Conservation (phyloP, 1,140 invertebrate genomes). For the Calycopis cecrops region DNA sequence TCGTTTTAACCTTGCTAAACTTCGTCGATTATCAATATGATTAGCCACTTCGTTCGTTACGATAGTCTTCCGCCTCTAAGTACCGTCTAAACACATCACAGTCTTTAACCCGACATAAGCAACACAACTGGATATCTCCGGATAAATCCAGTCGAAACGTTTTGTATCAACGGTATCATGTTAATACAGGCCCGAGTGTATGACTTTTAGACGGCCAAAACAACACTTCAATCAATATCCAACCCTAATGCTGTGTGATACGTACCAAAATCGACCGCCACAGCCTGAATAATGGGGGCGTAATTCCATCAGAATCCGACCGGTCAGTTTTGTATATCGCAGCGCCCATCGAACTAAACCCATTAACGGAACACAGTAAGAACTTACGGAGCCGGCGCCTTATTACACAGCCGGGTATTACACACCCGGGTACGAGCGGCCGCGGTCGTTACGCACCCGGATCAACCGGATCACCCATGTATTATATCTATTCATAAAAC, state of each 20-base stretch:
- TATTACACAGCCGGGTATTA: slow-evolving; percentile 20
- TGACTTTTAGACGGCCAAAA: neutral
- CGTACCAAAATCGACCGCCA: neutral
- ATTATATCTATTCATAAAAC: too few relatives aligned
- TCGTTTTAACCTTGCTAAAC: too few relatives aligned
- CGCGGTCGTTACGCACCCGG: too few relatives aligned
- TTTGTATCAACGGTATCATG: slow-evolving; percentile 3
- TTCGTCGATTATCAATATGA: too few relatives aligned
- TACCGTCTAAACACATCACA: slow-evolving; percentile 4
- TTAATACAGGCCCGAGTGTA: neutral
- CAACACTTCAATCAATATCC: neutral
- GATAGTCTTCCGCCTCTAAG: neutral
- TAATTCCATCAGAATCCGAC: slow-evolving; percentile 23
- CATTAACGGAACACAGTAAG: slow-evolving; percentile 44
- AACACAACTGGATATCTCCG: slow-evolving; percentile 3
- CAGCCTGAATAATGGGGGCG: neutral
- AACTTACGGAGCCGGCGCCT: slow-evolving; percentile 45
- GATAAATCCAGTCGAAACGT: slow-evolving; percentile 14
- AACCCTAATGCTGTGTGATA: neutral
- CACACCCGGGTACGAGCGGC: too few relatives aligned
- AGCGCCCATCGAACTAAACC: slow-evolving; percentile 32
- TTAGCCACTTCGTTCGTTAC: too few relatives aligned
- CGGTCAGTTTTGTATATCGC: slow-evolving; percentile 28
- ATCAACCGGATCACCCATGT: too few relatives aligned
- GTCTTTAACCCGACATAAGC: neutral